Evolutionary conservation across 2,113 vertebrate species (phyloP), one percentile per base, ranked within the genome.

Genomic region (Copsychus sechellarum): DNA sequence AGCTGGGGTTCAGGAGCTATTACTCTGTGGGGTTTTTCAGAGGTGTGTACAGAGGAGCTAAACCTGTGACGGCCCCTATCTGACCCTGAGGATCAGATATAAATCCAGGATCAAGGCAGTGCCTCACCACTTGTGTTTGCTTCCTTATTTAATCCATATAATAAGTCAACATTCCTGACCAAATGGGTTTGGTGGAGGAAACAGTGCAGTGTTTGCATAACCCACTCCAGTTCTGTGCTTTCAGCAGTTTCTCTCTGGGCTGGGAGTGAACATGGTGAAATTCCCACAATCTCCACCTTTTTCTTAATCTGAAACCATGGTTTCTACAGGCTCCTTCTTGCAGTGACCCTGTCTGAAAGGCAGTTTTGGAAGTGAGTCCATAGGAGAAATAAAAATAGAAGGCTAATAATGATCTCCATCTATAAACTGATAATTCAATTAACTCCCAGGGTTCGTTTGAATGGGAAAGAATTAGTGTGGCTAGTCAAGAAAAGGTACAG

Each of bases 371-470:
- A 91, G 3, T 10, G 26, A 81, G 8, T 17, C 60, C 73, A 5
- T 2, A 19, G 24, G 7, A 72, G 71, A 60, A 80, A 78, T 88
- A 62, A 90, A 91, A 95, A 61, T 42, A 80, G 78, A 83, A 56
- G 8, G 11, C 21, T 82, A 56, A 66, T 78, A 78, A 88, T 74
- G 57, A 56, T 10, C 33, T 70, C 33, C 3, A 45, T 72, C 48
- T 85, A 70, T 90, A 88, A 92, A 36, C 48, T 45, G 58, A 29
- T 93, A 38, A 85, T 73, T 86, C 48, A 84, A 70, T 95, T 83
- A 93, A 72, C 33, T 73, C 42, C 19, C 14, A 83, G 60, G 29
- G 47, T 85, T 60, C 22, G 23, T 77, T 87, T 86, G 38, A 70
- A 60, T 58, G 21, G 26, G 42, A 42, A 91, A 58, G n/a, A 77